Evolutionary conservation across 2,888 invertebrate species (phyloP), one percentile per base, ranked within the genome.

Genomic region (Helobdella robusta): DNA sequence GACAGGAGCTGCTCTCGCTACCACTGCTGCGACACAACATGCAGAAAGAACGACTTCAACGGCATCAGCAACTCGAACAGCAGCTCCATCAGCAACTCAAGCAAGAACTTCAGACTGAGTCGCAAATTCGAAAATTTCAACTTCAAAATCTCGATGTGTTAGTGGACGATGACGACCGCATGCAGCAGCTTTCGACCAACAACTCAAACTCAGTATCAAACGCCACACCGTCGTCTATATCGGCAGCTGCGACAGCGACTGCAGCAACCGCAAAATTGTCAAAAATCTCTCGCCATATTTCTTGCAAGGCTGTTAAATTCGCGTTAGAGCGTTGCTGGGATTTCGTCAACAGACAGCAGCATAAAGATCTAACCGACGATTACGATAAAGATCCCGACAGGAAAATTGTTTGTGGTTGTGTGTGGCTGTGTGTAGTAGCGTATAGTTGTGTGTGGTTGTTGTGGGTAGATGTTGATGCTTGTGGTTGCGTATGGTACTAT

Each of bases 281-380:
- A 28, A 44, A 28, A 48, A 8, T 34, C 2, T 30, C 20, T 32
- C 59, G 52, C 52, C 59, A 60, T 25, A 48, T 65, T 15, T 60
- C 65, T 11, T 32, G 34, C 34, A 65, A 60, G 36, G 60, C 65
- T 11, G 32, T 65, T 34, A 60, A 48, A 40, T 65, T 60, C 20
- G 65, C 65, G 6, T 50, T 65, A 15, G 56, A 65, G n/a, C 32
- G 35, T 18, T 65, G 65, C 48, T 28, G 35, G 15, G 30, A 89
- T 75, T 89, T 85, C 73, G 82, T 91, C 20, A 83, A 70, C 25
- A 73, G 74, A 68, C 72, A 76, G 66, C 74, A 84, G 68, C 84
- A 87, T 70, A 86, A 89, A 74, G 87, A 88, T 69, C 84, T 86
- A 3, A 87, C 50, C 6, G 50, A 50, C 6, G 5, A 6, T 25